These are phyloP conservation scores for Pampusana beccarii DNA, from an alignment of 2,113 vertebrate species.

Conservation along the genomic window DNA sequence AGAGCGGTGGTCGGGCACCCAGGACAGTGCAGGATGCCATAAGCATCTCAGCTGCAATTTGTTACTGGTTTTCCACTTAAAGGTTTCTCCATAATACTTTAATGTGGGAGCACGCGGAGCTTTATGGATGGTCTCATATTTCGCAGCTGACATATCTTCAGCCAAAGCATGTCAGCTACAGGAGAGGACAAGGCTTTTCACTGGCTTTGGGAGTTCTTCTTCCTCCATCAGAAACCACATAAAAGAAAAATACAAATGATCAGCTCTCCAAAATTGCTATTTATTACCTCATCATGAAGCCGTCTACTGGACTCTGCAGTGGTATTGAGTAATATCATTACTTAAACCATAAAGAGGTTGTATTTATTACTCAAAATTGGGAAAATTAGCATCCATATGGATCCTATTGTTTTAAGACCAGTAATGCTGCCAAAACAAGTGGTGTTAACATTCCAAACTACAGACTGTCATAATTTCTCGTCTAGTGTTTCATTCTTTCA, in stretches of 20 bases:
- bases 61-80: slow-evolving; percentile 68
- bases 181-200: slow-evolving; percentile 60
- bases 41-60: slow-evolving; percentile 59
- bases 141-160: slow-evolving; percentile 64
- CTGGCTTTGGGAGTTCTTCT: slow-evolving; percentile 56
- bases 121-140: slow-evolving; percentile 60
- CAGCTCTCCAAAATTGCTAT: slow-evolving; percentile 56
- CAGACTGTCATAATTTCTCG: slow-evolving; percentile 45
- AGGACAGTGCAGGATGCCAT: neutral
- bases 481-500: slow-evolving; percentile 38
- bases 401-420: slow-evolving; percentile 63
- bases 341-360: slow-evolving; percentile 56
- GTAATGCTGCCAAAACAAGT: slow-evolving; percentile 56
- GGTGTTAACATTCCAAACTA: slow-evolving; percentile 65
- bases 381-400: slow-evolving; percentile 69
- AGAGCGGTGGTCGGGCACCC: neutral
- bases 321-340: slow-evolving; percentile 64
- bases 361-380: slow-evolving; percentile 60
- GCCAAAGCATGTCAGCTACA: slow-evolving; percentile 66
- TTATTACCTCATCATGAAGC: slow-evolving; percentile 66
- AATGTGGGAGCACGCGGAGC: slow-evolving; percentile 52
- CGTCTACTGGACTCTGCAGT: slow-evolving; percentile 54
- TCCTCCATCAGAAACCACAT: slow-evolving; percentile 60
- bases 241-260: slow-evolving; percentile 65
- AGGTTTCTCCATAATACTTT: slow-evolving; percentile 50